A percentile compares a stretch with the other conserved stretches of the same genome.
These are phyloP conservation scores for Crotophaga sulcirostris DNA, from an alignment of 2,113 vertebrate genomes.

Conservation along the genomic window DNA sequence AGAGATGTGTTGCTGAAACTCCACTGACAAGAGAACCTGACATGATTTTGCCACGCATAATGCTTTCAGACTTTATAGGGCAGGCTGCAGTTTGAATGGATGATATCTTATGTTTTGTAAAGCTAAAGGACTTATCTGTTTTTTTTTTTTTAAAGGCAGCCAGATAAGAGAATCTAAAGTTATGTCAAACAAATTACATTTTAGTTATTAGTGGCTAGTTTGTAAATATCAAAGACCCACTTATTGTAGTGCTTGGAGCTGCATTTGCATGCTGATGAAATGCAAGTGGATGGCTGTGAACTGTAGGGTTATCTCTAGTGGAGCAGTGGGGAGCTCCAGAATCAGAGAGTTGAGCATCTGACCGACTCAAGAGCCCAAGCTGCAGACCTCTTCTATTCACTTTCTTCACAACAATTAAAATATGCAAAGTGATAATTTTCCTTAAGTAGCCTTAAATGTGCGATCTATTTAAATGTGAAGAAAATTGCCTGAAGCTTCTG, in stretches of 20 bases:
- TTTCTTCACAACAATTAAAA: slow-evolving; percentile 99
- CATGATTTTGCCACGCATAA: slow-evolving; percentile 57
- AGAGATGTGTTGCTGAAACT: slow-evolving; percentile 48
- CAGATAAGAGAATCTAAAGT: slow-evolving; percentile 90
- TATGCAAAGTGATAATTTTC: slow-evolving; percentile 99
- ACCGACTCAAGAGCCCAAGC: slow-evolving; percentile 96
- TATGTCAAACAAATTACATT: slow-evolving; percentile 96
- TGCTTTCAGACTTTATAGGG: slow-evolving; percentile 71
- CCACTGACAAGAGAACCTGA: slow-evolving; percentile 48
- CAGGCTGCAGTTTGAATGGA: slow-evolving; percentile 50
- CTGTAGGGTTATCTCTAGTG: slow-evolving; percentile 95
- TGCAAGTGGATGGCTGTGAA: slow-evolving; percentile 95
- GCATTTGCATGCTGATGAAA: slow-evolving; percentile 99
- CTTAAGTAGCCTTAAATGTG: slow-evolving; percentile 99
- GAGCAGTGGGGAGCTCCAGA: slow-evolving; percentile 90
- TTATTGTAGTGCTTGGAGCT: slow-evolving; percentile 88
- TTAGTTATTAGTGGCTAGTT: slow-evolving; percentile 97
- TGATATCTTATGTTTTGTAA: slow-evolving; percentile 68
- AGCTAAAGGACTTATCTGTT: slow-evolving; percentile 66
- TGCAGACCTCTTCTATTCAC: slow-evolving; percentile 99
- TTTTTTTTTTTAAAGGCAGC: slow-evolving; percentile 58
- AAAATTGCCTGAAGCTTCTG: slow-evolving; percentile 99
- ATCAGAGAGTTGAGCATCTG: slow-evolving; percentile 89
- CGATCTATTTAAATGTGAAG: slow-evolving; percentile 99
- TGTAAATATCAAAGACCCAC: slow-evolving; percentile 99